Percentiles rank a stretch among this genome's conserved stretches.
Evolutionary conservation across 2,888 invertebrate genomes (phyloP).

Genomic region (Alcis repandata): DNA sequence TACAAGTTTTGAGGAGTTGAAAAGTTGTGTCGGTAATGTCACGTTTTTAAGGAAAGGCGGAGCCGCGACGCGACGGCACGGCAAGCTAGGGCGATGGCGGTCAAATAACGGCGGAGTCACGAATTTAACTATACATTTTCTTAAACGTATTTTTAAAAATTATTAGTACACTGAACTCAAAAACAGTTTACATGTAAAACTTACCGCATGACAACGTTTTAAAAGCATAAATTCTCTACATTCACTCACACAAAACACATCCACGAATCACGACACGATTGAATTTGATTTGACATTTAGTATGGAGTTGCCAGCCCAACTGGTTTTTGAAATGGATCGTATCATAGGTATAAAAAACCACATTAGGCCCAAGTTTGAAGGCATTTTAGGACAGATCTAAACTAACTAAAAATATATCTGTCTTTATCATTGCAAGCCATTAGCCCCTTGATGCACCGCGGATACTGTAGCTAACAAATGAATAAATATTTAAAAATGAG

Average conservation of each 20-base stretch:
- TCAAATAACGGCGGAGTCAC: slow-evolving; percentile 74
- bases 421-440: no score
- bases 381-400: no score
- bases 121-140: not conserved
- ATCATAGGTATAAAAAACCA: no score
- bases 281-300: slow-evolving; percentile 56
- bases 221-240: slow-evolving; percentile 70
- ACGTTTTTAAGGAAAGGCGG: slow-evolving; percentile 72
- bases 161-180: slow-evolving; percentile 17
- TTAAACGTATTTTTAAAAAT: not conserved
- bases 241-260: slow-evolving; percentile 81
- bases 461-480: no score
- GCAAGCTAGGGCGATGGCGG: slow-evolving; percentile 84
- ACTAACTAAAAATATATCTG: no score
- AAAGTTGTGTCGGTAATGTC: slow-evolving; percentile 48
- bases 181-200: slow-evolving; percentile 52
- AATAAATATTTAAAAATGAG: no score
- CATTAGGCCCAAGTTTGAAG: no score
- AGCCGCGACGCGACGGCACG: slow-evolving; percentile 61
- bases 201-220: slow-evolving; percentile 79
- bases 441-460: no score
- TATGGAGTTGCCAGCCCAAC: not conserved
- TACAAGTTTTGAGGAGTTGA: slow-evolving; percentile 29
- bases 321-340: not conserved
- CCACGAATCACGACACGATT: slow-evolving; percentile 58